phyloP scores from a whole-genome alignment of 2,888 invertebrate species.

The Heliconius charithonia region DNA sequence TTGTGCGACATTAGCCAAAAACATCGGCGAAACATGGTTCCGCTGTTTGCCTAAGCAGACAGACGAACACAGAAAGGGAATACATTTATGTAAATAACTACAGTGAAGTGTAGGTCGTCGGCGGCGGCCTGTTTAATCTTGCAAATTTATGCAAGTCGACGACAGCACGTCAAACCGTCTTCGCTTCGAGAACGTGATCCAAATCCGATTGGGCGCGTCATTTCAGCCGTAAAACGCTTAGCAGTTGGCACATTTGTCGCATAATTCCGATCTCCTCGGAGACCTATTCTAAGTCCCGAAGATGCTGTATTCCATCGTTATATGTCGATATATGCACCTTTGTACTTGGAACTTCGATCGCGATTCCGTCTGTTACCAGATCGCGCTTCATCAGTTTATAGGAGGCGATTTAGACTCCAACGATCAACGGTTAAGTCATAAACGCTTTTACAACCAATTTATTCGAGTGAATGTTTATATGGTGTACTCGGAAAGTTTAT shows the following conservation, averaged over 20 bases:
- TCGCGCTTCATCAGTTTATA: constrained; percentile 4
- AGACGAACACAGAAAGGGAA: constrained; percentile 50
- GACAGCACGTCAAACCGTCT: constrained; percentile 80
- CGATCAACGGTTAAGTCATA: constrained; percentile 16
- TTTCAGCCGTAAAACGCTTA: constrained; percentile 79
- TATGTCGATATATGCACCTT: constrained; percentile 53
- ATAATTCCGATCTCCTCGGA: constrained; percentile 71
- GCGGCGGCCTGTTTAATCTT: constrained; percentile 74
- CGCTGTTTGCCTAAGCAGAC: constrained; percentile 10
- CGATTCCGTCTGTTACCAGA: constrained; percentile 36
- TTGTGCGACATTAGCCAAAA: constrained; percentile 18
- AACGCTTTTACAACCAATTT: constrained; percentile 14
- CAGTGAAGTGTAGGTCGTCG: constrained; percentile 55
- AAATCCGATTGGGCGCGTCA: constrained; percentile 78
- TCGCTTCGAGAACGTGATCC: constrained; percentile 76
- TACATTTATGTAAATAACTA: constrained; percentile 70
- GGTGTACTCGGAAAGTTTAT: not conserved
- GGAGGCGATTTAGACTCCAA: constrained; percentile 3
- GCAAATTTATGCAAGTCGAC: constrained; percentile 82
- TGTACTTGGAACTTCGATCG: constrained; percentile 41
- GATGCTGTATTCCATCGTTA: constrained; percentile 69
- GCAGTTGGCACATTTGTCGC: constrained; percentile 78
- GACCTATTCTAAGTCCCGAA: constrained; percentile 59
- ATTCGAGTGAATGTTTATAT: constrained; percentile 13
- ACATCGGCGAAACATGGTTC: constrained; percentile 4